Evolutionary conservation across 2,797 vertebrate species (phyloP), one percentile per base, ranked within the genome.

Genomic region (Aselliscus stoliczkanus): DNA sequence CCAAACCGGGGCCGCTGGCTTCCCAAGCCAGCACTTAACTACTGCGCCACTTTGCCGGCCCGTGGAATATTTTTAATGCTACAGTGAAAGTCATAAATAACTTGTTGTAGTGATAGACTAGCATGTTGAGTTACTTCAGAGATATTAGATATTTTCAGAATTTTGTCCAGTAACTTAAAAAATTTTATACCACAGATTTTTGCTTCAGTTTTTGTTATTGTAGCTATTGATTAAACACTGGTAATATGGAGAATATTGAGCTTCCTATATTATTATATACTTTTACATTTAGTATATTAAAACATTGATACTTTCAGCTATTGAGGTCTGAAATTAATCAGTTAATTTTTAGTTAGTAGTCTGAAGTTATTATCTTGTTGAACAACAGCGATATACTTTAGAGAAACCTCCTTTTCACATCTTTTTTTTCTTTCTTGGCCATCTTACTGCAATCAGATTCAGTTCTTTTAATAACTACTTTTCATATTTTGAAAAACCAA

Each of bases 41-140:
- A n/a, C n/a, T n/a, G n/a, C n/a, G n/a, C n/a, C n/a, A n/a, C n/a
- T n/a, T n/a, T n/a, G n/a, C n/a, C n/a, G n/a, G n/a, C n/a, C n/a
- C n/a, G n/a, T 77, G 88, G 82, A 83, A 84, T 97, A 87, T 92
- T 97, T 98, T 97, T 97, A 96, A 89, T 95, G 69, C 10, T 23
- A 95, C 75, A 64, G 47, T 97, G 54, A 89, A 93, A 96, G 89
- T 93, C 56, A 90, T 95, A 95, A 97, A 76, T 83, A 86, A 34
- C 7, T 93, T 94, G 29, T 44, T 97, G 25, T 95, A 94, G 64
- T 81, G 79, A 14, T 81, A 85, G 62, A 93, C 44, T 85, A 88
- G 15, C 42, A 91, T 90, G 73, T 97, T 93, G 18, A 96, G 79
- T 95, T 87, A 81, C n/a, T 89, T 84, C 34, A 62, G 67, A 92